A percentile compares a stretch with the other conserved stretches of the same genome.
Evolutionary conservation across 2,888 invertebrate species (phyloP).

Genomic region (Ernsta delagoae): DNA sequence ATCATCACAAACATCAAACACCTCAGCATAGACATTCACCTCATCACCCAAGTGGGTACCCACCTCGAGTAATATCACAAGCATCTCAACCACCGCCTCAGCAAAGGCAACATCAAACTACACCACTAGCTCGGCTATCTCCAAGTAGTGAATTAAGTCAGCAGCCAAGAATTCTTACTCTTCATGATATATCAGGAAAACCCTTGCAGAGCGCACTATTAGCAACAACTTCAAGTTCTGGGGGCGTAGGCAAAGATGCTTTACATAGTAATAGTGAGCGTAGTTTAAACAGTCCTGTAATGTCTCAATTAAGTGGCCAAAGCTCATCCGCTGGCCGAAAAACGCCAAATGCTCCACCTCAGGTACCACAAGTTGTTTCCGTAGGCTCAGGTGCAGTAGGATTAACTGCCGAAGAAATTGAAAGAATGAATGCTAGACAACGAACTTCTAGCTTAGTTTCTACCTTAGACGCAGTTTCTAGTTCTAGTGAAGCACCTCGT

Average conservation of each 20-base stretch:
- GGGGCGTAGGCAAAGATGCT: slow-evolving; percentile 94
- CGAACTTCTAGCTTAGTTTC: slow-evolving; percentile 96
- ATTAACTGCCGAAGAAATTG: slow-evolving; percentile 96
- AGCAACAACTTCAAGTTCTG: slow-evolving; percentile 95
- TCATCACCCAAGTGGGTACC: slow-evolving; percentile 90
- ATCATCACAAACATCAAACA: slow-evolving; percentile 90
- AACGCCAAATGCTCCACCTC: slow-evolving; percentile 87
- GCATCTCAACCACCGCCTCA: slow-evolving; percentile 88
- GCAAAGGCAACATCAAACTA: slow-evolving; percentile 92
- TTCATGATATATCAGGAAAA: slow-evolving; percentile 97
- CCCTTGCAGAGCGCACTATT: slow-evolving; percentile 95
- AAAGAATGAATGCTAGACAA: slow-evolving; percentile 94
- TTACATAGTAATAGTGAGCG: slow-evolving; percentile 96
- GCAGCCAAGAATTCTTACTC: slow-evolving; percentile 95
- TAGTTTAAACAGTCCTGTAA: slow-evolving; percentile 95
- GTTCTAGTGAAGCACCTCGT: slow-evolving; percentile 92
- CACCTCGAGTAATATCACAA: slow-evolving; percentile 89
- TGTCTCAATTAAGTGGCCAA: slow-evolving; percentile 95
- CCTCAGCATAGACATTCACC: slow-evolving; percentile 92
- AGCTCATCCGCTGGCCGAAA: slow-evolving; percentile 92
- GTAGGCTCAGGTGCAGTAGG: slow-evolving; percentile 91
- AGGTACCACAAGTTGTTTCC: slow-evolving; percentile 87
- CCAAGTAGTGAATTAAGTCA: slow-evolving; percentile 97
- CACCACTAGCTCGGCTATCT: slow-evolving; percentile 94
- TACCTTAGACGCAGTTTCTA: slow-evolving; percentile 97